Evolutionary conservation across 1,140 invertebrate species (phyloP), one percentile per base, ranked within the genome.

Genomic region (Lycorma delicatula): DNA sequence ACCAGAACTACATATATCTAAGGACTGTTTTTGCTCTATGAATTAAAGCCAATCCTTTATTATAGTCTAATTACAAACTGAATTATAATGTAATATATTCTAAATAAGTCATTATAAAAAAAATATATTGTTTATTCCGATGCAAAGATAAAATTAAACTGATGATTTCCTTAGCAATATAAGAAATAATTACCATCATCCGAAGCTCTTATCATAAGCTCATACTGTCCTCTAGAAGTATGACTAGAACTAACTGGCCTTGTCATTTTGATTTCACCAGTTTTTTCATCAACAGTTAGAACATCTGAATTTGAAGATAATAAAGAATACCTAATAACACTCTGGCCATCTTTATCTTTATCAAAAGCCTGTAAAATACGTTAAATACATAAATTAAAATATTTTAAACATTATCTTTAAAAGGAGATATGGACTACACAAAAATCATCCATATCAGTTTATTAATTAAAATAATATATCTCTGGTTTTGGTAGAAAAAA

Each of bases 151-250:
- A n/a, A n/a, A n/a, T n/a, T n/a, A n/a, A n/a, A n/a, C n/a, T n/a
- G n/a, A n/a, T n/a, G n/a, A n/a, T n/a, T n/a, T n/a, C n/a, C n/a
- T n/a, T n/a, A n/a, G n/a, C n/a, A n/a, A n/a, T n/a, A n/a, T n/a
- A n/a, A n/a, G n/a, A n/a, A 25, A 38, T 26, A 48, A 6, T 64
- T 69, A 75, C 85, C 85, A 60, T 76, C 76, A 71, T 89, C 87
- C n/a, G 82, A 86, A 18, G 85, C 86, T 48, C 79, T 75, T 1
- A 88, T 72, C 1, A 77, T 73, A 18, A 87, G 60, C 59, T 87
- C 85, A 63, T 87, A 88, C 59, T 84, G 81, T 11, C 85, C 85
- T 29, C 82, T 73, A 47, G 84, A 82, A 0, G 84, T 87, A 38
- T 88, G 84, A 66, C 81, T 80, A 1, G 83, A 85, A 29, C 78